These are phyloP conservation scores for Pelosia muscerda DNA, from an alignment of 2,888 invertebrate species.

Conservation along the genomic window DNA sequence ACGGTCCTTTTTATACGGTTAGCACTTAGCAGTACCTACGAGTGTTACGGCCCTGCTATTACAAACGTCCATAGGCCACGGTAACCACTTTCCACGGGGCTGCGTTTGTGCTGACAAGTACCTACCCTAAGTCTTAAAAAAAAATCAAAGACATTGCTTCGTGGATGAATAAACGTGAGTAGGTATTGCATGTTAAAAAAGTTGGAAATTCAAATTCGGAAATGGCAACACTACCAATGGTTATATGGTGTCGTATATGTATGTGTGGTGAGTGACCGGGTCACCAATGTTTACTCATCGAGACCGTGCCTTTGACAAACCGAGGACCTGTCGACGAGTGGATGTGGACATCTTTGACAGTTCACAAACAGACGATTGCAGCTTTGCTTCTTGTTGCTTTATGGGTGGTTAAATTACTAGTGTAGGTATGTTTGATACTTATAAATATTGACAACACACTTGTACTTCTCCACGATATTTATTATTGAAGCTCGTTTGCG, in stretches of 20 bases:
- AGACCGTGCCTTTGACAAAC: conserved; percentile 10
- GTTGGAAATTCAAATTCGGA: neutral
- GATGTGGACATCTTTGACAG: conserved; percentile 5
- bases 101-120: too few species aligned
- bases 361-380: neutral
- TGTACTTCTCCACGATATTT: too few species aligned
- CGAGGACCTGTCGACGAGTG: neutral
- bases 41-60: too few species aligned
- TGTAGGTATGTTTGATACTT: too few species aligned
- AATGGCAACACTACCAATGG: neutral
- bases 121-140: too few species aligned
- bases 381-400: neutral
- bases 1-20: too few species aligned
- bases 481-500: too few species aligned
- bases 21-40: too few species aligned
- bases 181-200: neutral
- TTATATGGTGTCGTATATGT: neutral
- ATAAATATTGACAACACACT: too few species aligned
- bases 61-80: too few species aligned
- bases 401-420: neutral
- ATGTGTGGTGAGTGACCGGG: conserved; percentile 11
- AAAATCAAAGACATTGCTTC: too few species aligned
- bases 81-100: too few species aligned
- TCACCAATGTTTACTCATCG: conserved; percentile 16
- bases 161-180: neutral